Conservation (phyloP, 2,113 vertebrate genomes). For the Lophochroa leadbeateri region DNA sequence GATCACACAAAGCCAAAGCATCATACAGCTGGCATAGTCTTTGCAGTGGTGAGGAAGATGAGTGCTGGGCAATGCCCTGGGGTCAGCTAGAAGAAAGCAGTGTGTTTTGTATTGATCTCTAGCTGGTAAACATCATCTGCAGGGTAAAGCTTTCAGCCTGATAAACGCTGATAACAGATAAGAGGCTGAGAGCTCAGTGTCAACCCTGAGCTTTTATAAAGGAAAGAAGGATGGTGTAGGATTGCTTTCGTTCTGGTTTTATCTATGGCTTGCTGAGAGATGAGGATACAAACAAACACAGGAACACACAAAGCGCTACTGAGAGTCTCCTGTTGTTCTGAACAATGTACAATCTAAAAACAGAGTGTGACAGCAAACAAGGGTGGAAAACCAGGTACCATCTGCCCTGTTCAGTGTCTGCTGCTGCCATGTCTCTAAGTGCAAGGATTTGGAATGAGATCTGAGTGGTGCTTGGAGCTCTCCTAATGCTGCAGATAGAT, state of each 20-base stretch:
- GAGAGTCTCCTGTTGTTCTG: not conserved
- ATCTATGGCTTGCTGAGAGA: not conserved
- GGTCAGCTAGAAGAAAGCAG: not conserved
- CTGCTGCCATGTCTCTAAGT: not conserved
- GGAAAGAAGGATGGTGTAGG: not conserved
- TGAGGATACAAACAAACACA: not conserved
- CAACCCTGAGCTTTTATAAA: not conserved
- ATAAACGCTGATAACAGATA: not conserved
- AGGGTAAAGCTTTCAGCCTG: not conserved
- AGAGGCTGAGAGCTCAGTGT: not conserved
- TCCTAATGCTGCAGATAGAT: not conserved
- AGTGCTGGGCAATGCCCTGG: not conserved
- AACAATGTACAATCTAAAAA: not conserved
- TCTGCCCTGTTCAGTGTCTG: not conserved
- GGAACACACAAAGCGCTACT: not conserved
- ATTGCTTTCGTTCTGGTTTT: not conserved
- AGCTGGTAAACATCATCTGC: not conserved
- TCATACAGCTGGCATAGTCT: rapidly evolving
- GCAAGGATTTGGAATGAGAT: not conserved
- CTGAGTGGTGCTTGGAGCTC: not conserved
- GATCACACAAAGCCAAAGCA: not conserved
- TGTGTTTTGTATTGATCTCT: not conserved
- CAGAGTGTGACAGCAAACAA: not conserved
- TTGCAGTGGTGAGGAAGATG: not conserved
- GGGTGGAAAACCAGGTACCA: not conserved